These are phyloP conservation scores for Xestobium rufovillosum DNA, from an alignment of 2,888 invertebrate species.

Conservation along the genomic window DNA sequence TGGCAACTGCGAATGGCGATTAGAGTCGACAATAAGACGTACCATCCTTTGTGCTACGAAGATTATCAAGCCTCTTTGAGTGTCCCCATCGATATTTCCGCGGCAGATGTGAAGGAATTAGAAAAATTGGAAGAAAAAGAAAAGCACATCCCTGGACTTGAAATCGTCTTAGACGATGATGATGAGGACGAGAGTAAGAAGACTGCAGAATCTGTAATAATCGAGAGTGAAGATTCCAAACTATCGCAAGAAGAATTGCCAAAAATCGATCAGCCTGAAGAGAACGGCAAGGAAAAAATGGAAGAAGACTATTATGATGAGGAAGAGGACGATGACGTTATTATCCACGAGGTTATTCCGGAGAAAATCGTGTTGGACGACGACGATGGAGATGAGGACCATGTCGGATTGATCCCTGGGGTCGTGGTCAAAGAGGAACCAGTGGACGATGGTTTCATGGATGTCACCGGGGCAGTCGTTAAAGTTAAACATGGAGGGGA, in stretches of 20 bases:
- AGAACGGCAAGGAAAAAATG: slow-evolving; percentile 15
- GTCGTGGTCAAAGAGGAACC: slow-evolving; percentile 52
- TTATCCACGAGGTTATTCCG: slow-evolving; percentile 59
- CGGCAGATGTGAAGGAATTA: slow-evolving; percentile 31
- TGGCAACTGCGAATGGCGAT: slow-evolving; percentile 90
- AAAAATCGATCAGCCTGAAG: slow-evolving; percentile 17
- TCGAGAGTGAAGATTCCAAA: slow-evolving; percentile 30
- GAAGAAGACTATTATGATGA: no score
- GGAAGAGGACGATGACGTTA: slow-evolving; percentile 63
- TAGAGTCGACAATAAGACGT: slow-evolving; percentile 65
- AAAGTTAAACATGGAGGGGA: slow-evolving; percentile 52
- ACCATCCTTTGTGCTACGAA: slow-evolving; percentile 86
- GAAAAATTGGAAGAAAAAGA: slow-evolving; percentile 34
- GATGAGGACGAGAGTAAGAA: slow-evolving; percentile 38
- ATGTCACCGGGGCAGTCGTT: slow-evolving; percentile 37
- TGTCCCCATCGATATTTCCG: slow-evolving; percentile 30
- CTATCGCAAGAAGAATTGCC: slow-evolving; percentile 15
- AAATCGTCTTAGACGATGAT: slow-evolving; percentile 38
- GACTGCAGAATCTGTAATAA: slow-evolving; percentile 35
- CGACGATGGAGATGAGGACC: slow-evolving; percentile 46
- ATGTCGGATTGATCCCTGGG: slow-evolving; percentile 34
- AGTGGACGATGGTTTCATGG: slow-evolving; percentile 47
- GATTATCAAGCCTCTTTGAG: slow-evolving; percentile 59
- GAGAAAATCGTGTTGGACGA: slow-evolving; percentile 59
- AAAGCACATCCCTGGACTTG: slow-evolving; percentile 46